Base-by-base conservation (phyloP, 1,140 invertebrate genomes). In the Phenacoccus solenopsis region DNA sequence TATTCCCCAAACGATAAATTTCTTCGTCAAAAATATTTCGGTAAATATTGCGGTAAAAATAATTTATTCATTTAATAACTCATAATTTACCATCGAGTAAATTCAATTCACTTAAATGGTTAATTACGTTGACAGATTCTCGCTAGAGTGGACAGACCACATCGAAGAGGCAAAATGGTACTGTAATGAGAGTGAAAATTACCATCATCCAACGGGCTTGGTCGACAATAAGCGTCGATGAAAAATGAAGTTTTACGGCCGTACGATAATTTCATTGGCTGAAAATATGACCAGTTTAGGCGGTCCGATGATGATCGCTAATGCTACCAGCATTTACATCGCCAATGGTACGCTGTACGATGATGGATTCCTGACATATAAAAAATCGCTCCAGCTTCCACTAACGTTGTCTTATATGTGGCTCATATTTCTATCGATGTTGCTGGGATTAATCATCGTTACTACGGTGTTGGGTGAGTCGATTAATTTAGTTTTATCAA, bases 341-440 rank as follows among this genome's bases (percentile, higher is more conserved):
- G 59, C 59, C 12, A 64, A 64, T 64, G 59, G 20, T 9, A 64
- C 59, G 9, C 25, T 64, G 2, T 64, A 25, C 25, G 38, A 49
- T 49, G 38, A n/a, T 3, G 12, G 12, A 9, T 24, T 27, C 25
- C 9, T n/a, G 9, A 64, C 59, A 10, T 10, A 25, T 24, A 1
- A 20, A 24, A 64, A 56, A 25, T 28, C 30, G 10, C n/a, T 56
- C 2, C 20, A 20, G n/a, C 10, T 21, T 22, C 27, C n/a, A 24
- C 38, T 69, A 35, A 49, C 49, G 13, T 71, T 24, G 64, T 5
- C 28, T 24, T 27, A 70, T 56, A 38, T 35, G 28, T 68, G 56
- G 64, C 20, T 72, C 69, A 38, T 61, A 27, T 69, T 38, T 59
- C 38, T 59, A 27, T 69, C 68, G 35, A 59, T 30, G n/a, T 24